phyloP scores from a whole-genome alignment of 2,797 vertebrate species.

The Semotilus atromaculatus region DNA sequence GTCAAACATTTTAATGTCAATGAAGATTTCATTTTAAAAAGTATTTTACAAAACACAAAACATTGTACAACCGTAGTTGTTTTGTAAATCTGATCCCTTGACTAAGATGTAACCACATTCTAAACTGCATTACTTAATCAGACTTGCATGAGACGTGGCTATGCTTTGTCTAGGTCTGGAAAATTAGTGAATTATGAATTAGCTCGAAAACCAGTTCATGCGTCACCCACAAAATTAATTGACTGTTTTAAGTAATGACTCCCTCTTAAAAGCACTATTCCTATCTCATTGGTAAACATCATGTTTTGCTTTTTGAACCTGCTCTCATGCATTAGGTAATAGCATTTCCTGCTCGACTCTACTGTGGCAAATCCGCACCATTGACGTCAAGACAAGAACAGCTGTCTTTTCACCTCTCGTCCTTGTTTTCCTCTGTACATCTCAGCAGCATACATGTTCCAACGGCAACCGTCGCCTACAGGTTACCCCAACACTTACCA shows the following conservation, averaged over 20 bases:
- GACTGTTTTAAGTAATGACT: not conserved
- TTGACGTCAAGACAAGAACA: conserved; percentile 62
- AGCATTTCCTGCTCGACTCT: conserved; percentile 25
- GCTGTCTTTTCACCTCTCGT: conserved; percentile 22
- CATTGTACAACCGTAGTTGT: not conserved
- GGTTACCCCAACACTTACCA: conserved; percentile 97
- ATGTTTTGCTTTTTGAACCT: conserved; percentile 16
- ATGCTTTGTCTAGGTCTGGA: not conserved
- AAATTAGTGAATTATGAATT: conserved; percentile 31
- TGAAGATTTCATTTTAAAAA: not conserved
- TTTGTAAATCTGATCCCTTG: not conserved
- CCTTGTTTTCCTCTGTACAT: conserved; percentile 30
- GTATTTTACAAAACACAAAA: not conserved
- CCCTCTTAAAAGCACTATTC: conserved; percentile 32
- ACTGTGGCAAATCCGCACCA: conserved; percentile 52
- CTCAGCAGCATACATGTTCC: conserved; percentile 90
- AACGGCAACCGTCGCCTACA: conserved; percentile 92
- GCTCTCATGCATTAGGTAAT: conserved; percentile 63
- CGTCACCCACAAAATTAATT: conserved; percentile 16
- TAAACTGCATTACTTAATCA: not conserved
- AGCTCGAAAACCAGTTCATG: conserved; percentile 21
- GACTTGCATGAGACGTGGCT: not conserved
- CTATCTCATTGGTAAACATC: conserved; percentile 51
- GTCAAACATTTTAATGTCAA: not conserved
- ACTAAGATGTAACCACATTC: not conserved